Base-by-base conservation (phyloP, 2,797 vertebrate species). In the Alectoris magna region DNA sequence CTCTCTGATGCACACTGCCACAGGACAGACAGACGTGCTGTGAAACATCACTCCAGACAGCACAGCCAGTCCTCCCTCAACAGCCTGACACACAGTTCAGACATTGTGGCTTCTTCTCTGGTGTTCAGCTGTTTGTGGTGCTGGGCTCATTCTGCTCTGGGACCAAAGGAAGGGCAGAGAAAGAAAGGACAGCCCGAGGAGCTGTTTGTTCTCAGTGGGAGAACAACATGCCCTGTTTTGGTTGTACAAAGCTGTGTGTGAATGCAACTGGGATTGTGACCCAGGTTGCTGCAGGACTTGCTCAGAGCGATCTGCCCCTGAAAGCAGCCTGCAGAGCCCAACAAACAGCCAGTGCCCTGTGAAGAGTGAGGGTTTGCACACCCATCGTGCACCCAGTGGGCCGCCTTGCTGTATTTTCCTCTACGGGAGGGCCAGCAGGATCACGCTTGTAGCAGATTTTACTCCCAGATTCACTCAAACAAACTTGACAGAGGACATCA, bases 331-430 rank as follows among this genome's bases (percentile, higher is more conserved):
- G n/a, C 34, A 17, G 56, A 69, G 44, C 23, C 74, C 41, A 24
- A 23, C 16, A 87, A n/a, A 24, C 22, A 29, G 12, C 12, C 59
- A 7, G n/a, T 11, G 22, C 2, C 14, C 29, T 44, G 9, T 2
- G 1, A 22, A 53, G 13, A 1, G 10, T 1, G 0, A 4, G 62
- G 29, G 46, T 59, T 38, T 58, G 48, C 23, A 43, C 56, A 10
- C 2, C 0, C 0, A 14, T 16, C 24, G 19, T 36, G 6, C 12
- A 17, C 4, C 8, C 43, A 4, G 18, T 3, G 4, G 18, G 9
- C n/a, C 46, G 56, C 29, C 48, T 41, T 1, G 0, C 3, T 0
- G 3, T 12, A 6, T 22, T 11, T 14, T 11, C 34, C 13, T 3
- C 24, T 6, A 1, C 7, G 22, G 38, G 51, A 53, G 15, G 51